phyloP scores from a whole-genome alignment of 2,888 invertebrate genomes.

The Trimorus sp. region DNA sequence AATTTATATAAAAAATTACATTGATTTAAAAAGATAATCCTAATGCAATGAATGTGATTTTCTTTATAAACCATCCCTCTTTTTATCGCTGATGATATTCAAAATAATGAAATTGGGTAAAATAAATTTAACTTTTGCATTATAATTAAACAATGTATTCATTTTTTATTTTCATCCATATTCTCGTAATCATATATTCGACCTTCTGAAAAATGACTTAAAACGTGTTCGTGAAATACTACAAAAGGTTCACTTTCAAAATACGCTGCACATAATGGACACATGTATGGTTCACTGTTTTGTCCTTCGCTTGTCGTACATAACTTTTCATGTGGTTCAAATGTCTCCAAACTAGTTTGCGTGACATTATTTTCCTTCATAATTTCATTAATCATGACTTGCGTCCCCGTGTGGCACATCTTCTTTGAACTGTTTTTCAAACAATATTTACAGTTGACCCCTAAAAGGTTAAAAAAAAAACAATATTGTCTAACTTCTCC shows the following conservation, averaged over 20 bases:
- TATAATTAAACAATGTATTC: no score
- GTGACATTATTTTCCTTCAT: slow-evolving; percentile 75
- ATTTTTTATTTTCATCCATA: no score
- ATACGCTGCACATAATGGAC: slow-evolving; percentile 88
- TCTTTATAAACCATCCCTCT: no score
- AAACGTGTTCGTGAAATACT: slow-evolving; percentile 89
- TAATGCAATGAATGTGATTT: no score
- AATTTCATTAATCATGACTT: slow-evolving; percentile 75
- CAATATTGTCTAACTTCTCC: background rate
- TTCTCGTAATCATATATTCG: background rate
- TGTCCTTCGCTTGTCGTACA: slow-evolving; percentile 74
- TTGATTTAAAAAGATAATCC: no score
- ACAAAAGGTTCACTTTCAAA: slow-evolving; percentile 85
- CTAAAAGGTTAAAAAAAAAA: background rate
- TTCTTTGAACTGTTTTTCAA: slow-evolving; percentile 74
- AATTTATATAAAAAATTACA: no score
- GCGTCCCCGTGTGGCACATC: slow-evolving; percentile 76
- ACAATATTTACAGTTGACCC: slow-evolving; percentile 72
- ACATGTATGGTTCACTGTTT: slow-evolving; percentile 84
- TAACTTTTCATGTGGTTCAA: slow-evolving; percentile 73
- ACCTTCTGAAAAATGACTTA: slow-evolving; percentile 87
- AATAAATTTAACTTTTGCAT: no score
- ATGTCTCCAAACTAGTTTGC: slow-evolving; percentile 74
- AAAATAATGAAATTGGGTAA: no score
- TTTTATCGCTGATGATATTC: no score